A percentile compares a stretch with the other conserved stretches of the same genome.
phyloP scores from a whole-genome alignment of 1,140 invertebrate genomes.

The Ceratina australensis region DNA sequence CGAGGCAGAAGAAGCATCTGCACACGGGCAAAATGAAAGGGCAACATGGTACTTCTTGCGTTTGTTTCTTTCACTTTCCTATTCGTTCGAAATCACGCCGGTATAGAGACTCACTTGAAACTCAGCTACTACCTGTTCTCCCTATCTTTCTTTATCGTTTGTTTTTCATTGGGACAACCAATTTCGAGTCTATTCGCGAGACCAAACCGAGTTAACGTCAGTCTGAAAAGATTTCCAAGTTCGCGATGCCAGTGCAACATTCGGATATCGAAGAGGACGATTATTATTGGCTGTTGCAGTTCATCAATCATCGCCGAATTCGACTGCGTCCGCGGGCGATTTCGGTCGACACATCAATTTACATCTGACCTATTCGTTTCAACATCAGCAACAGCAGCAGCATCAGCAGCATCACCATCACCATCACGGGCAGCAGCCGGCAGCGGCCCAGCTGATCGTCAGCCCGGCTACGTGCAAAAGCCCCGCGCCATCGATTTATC shows the following conservation, averaged over 20 bases:
- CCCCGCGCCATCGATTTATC: constrained; percentile 71
- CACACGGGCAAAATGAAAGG: constrained; percentile 90
- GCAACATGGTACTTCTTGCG: constrained; percentile 69
- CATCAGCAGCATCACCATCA: constrained; percentile 83
- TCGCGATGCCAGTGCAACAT: not conserved
- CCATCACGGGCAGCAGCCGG: constrained; percentile 67
- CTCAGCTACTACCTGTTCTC: too few species aligned
- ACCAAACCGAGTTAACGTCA: too few species aligned
- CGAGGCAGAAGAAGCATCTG: constrained; percentile 98
- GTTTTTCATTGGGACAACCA: too few species aligned
- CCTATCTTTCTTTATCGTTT: too few species aligned
- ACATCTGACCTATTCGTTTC: constrained; percentile 90
- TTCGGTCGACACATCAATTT: constrained; percentile 90
- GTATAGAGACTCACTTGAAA: not conserved
- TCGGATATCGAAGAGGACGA: not conserved
- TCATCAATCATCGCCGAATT: constrained; percentile 71
- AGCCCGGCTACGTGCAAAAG: constrained; percentile 72
- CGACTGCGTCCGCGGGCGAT: constrained; percentile 66
- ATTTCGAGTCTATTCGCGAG: too few species aligned
- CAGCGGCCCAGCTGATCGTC: constrained; percentile 62
- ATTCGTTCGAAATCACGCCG: not conserved
- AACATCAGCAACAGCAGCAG: constrained; percentile 82
- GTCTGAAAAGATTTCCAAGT: not conserved
- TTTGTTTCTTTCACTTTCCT: constrained; percentile 32
- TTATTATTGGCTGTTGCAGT: constrained; percentile 58